A percentile compares a stretch with the other conserved stretches of the same genome.
Conservation (phyloP, 2,888 invertebrate genomes). For the Drosophila pegasa region DNA sequence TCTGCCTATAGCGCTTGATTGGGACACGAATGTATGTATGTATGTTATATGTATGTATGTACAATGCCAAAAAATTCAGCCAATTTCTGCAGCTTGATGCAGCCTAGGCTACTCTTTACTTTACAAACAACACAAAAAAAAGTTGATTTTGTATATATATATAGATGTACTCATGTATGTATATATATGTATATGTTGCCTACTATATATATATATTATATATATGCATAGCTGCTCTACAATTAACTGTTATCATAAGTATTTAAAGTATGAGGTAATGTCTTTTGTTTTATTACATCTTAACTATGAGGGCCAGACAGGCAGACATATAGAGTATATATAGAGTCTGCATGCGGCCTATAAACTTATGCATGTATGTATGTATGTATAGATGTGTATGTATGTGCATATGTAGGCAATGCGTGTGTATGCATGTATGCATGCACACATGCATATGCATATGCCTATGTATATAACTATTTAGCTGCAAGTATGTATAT, state of each 20-base stretch:
- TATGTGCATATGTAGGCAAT: background rate
- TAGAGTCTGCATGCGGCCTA: background rate
- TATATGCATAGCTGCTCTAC: conserved; percentile 58
- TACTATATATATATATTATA: conserved; percentile 40
- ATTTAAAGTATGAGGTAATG: conserved; percentile 82
- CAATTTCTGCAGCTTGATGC: too few relatives aligned
- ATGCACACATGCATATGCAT: background rate
- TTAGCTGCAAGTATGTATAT: background rate
- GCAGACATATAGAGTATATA: background rate
- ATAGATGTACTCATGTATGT: conserved; percentile 18
- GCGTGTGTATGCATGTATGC: conserved; percentile 6
- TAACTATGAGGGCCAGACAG: conserved; percentile 45
- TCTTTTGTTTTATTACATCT: conserved; percentile 77
- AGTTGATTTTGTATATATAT: conserved; percentile 8
- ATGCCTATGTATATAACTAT: background rate
- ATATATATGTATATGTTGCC: conserved; percentile 29
- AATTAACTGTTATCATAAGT: conserved; percentile 73
- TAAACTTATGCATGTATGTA: conserved; percentile 15
- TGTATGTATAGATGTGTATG: conserved; percentile 20
- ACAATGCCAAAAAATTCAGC: background rate
- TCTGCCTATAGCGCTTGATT: background rate
- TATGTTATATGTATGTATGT: background rate
- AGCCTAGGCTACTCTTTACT: too few relatives aligned
- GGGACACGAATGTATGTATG: background rate
- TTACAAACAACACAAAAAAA: background rate